Percentiles rank a stretch among this genome's conserved stretches.
Conservation (phyloP, 2,113 vertebrate genomes). For the Grallaria varia region DNA sequence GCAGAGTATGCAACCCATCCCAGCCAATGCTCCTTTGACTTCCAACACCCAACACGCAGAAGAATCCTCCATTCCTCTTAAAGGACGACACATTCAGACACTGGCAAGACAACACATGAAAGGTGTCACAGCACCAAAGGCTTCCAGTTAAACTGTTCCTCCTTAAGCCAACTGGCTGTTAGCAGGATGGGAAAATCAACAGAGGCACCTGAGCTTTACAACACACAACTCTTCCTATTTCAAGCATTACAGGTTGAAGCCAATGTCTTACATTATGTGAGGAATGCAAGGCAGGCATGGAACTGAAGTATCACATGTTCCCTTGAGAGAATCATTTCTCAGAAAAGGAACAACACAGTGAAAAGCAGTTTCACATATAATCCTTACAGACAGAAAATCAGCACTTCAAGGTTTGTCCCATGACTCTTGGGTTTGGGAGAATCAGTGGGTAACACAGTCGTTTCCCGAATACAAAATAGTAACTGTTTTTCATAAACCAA, state of each 20-base stretch:
- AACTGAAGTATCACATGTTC: background rate
- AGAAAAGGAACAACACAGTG: background rate
- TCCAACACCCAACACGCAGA: background rate
- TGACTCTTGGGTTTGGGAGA: background rate
- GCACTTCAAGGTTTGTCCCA: background rate
- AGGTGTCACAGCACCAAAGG: background rate
- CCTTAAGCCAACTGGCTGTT: background rate
- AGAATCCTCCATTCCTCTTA: background rate
- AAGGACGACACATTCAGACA: background rate
- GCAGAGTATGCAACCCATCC: too few species aligned
- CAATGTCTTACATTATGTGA: background rate
- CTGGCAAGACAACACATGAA: background rate
- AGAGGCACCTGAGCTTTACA: background rate
- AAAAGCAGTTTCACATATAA: conserved; percentile 15
- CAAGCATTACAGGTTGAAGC: conserved; percentile 28
- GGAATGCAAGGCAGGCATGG: background rate
- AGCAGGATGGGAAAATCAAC: background rate
- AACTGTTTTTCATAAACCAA: background rate
- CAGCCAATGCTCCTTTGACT: background rate
- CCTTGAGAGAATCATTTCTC: conserved; percentile 5
- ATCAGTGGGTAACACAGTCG: background rate
- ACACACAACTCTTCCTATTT: background rate
- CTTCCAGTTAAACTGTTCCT: background rate
- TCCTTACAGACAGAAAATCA: background rate
- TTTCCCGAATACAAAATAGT: background rate